Percentiles rank a stretch among this genome's conserved stretches.
phyloP scores from a whole-genome alignment of 2,797 vertebrate species.

The Gymnopithys bicolor region DNA sequence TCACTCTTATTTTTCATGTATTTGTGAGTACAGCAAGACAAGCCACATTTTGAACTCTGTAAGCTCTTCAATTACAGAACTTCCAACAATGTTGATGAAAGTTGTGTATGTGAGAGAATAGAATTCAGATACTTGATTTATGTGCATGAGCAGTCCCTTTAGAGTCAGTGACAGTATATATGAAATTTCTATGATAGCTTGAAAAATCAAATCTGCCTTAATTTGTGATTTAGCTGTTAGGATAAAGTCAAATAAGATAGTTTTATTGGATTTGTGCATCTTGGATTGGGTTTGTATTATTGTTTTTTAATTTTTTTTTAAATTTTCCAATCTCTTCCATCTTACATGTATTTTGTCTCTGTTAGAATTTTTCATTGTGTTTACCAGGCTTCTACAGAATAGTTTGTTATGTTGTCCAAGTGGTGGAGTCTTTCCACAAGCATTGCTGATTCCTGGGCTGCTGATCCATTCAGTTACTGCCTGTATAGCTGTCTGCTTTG shows the following conservation, averaged over 20 bases:
- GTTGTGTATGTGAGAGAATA: background rate
- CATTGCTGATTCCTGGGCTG: background rate
- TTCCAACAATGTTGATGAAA: background rate
- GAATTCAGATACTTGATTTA: background rate
- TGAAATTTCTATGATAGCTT: background rate
- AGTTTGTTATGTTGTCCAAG: background rate
- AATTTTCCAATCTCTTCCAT: background rate
- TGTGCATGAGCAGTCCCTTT: background rate
- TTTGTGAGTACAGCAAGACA: background rate
- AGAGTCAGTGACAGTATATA: background rate
- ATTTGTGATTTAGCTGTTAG: background rate
- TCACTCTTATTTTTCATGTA: background rate
- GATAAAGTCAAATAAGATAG: background rate
- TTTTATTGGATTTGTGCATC: background rate
- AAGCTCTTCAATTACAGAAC: background rate
- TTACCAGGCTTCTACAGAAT: background rate
- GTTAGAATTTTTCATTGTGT: background rate
- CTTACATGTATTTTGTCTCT: background rate
- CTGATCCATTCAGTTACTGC: background rate
- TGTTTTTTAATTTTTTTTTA: too few relatives aligned
- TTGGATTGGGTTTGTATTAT: background rate
- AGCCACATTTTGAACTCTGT: background rate
- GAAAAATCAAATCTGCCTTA: background rate
- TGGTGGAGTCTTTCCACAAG: background rate
- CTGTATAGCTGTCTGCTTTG: background rate